These are phyloP conservation scores for Panagrolaimus sp. DNA, from an alignment of 1,140 invertebrate genomes.

Conservation along the genomic window DNA sequence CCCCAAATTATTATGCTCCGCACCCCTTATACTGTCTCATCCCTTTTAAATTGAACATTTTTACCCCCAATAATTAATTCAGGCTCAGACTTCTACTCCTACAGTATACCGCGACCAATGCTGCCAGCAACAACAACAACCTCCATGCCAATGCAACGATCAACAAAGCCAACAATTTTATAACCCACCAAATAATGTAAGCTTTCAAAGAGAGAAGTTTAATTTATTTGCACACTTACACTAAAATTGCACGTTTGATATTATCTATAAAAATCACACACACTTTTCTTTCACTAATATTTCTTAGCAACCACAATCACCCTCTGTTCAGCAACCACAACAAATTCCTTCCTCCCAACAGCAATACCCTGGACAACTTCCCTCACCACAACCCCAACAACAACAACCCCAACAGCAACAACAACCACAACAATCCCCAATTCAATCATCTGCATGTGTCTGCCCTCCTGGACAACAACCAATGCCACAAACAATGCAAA, in stretches of 20 bases:
- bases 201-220: neutral
- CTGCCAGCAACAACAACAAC: slow-evolving; percentile 39
- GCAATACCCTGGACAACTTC: slow-evolving; percentile 5
- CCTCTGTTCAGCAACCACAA: neutral
- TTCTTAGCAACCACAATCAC: neutral
- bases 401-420: neutral
- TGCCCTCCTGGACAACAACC: slow-evolving; percentile 1
- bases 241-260: neutral
- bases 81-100: slow-evolving; percentile 33
- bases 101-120: slow-evolving; percentile 41
- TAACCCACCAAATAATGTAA: slow-evolving; percentile 2
- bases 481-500: too few species aligned
- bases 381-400: neutral
- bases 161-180: slow-evolving; percentile 28
- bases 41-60: slow-evolving; percentile 11
- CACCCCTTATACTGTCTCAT: neutral
- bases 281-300: neutral
- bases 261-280: neutral
- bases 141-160: slow-evolving; percentile 39
- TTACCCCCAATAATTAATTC: neutral
- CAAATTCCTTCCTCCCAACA: neutral
- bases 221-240: too few species aligned
- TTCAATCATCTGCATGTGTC: slow-evolving; percentile 1
- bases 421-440: neutral
- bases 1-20: neutral